Evolutionary conservation across 2,113 vertebrate genomes (phyloP).

Genomic region (Centropristis striata): DNA sequence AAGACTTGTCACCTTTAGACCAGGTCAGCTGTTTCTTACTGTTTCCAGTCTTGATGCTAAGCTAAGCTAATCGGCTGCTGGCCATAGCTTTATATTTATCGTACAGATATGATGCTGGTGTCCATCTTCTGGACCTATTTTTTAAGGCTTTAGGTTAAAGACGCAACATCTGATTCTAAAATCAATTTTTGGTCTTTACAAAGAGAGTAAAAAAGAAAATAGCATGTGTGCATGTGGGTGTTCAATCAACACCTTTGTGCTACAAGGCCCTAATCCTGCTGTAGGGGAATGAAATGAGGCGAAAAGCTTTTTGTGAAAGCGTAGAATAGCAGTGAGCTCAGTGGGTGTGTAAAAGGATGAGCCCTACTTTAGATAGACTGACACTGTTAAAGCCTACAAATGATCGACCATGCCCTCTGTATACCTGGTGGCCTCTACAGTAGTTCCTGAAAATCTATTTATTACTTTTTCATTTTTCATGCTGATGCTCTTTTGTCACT

Average conservation of each 20-base stretch:
- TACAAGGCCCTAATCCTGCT: slow-evolving; percentile 65
- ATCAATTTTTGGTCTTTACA: slow-evolving; percentile 2
- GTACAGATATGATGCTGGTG: not conserved
- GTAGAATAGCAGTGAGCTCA: slow-evolving; percentile 61
- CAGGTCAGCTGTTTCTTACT: not conserved
- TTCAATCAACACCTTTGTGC: slow-evolving; percentile 51
- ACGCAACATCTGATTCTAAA: slow-evolving; percentile 13
- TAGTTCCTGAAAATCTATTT: not conserved
- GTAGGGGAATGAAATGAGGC: slow-evolving; percentile 67
- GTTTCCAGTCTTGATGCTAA: not conserved
- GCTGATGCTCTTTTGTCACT: not conserved
- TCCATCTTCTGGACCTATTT: not conserved
- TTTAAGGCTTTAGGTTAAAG: slow-evolving; percentile 5
- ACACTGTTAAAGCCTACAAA: slow-evolving; percentile 60
- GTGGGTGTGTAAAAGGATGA: slow-evolving; percentile 73
- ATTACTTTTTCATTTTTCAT: not conserved
- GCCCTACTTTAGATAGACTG: slow-evolving; percentile 51
- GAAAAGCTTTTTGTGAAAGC: slow-evolving; percentile 57
- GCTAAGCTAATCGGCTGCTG: not conserved
- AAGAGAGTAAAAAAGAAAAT: not conserved
- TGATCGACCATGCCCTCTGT: slow-evolving; percentile 24
- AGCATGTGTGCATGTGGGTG: not conserved
- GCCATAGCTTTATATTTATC: not conserved
- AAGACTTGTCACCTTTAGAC: not conserved
- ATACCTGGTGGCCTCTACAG: not conserved